Evolutionary conservation across 2,113 vertebrate species (phyloP).

Genomic region (Corythornis cristatus): DNA sequence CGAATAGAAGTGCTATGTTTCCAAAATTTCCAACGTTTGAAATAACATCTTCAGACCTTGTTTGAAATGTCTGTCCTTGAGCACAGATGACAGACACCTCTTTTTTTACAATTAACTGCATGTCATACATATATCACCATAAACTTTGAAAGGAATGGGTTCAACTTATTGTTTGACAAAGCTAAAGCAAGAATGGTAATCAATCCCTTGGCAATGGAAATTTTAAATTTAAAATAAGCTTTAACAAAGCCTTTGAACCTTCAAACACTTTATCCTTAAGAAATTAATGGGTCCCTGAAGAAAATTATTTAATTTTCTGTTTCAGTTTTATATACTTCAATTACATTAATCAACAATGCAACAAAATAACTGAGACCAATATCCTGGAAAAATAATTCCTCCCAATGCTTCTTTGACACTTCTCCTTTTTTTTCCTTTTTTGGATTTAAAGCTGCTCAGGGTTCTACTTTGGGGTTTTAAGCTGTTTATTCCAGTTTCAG

Average conservation of each 20-base stretch:
- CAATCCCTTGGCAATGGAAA: slow-evolving; percentile 80
- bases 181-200: slow-evolving; percentile 78
- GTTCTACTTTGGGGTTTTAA: background rate
- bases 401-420: background rate
- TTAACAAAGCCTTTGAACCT: slow-evolving; percentile 83
- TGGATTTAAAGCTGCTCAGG: background rate
- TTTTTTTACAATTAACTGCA: slow-evolving; percentile 48
- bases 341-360: slow-evolving; percentile 78
- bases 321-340: slow-evolving; percentile 76
- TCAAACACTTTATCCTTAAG: slow-evolving; percentile 82
- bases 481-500: background rate
- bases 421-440: background rate
- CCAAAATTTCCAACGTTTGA: slow-evolving; percentile 29
- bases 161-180: slow-evolving; percentile 77
- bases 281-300: slow-evolving; percentile 85
- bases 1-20: background rate
- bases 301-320: slow-evolving; percentile 77
- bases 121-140: slow-evolving; percentile 46
- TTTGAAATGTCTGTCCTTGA: slow-evolving; percentile 67
- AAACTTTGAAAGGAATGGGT: slow-evolving; percentile 75
- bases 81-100: slow-evolving; percentile 29
- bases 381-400: slow-evolving; percentile 19
- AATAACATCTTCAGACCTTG: background rate
- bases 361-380: slow-evolving; percentile 59
- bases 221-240: slow-evolving; percentile 86